Evolutionary conservation across 2,113 vertebrate genomes (phyloP), one percentile per base, ranked within the genome.

Genomic region (Scopus umbretta): DNA sequence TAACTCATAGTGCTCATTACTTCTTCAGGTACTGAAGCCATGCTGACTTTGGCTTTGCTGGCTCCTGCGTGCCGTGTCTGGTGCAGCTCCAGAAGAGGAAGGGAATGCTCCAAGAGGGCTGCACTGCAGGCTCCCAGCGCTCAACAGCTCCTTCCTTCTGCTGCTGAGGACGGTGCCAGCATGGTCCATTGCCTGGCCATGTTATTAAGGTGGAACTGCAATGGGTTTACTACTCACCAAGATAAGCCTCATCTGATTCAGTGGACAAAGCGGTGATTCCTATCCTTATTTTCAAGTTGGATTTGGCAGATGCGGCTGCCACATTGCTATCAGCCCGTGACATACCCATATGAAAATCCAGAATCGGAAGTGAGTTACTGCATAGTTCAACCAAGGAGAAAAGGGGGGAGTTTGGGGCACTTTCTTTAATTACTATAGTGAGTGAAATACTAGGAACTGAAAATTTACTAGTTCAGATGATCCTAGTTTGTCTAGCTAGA

Each of bases 91-190:
- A 1, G 11, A 34, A 16, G 23, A 83, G 63, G 56, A 63, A 43
- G 22, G 9, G 6, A 12, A 6, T 82, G 40, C 9, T 76, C 43
- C 16, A 55, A 82, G n/a, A 7, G 5, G 7, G 18, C 5, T 52
- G 42, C 17, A 12, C n/a, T 47, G 63, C 11, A 52, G 50, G 22
- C 5, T n/a, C 29, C 53, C 29, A 23, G 56, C 0, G 0, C 50
- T 53, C 36, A 42, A 3, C 11, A 20, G 18, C 43, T 83, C 56
- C 29, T 75, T 66, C 16, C 56, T 88, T 18, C 55, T 81, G 40
- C 45, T 75, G 22, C 79, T 19, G 25, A 9, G 6, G 22, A 18
- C 3, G 0, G 5, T 36, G 58, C 8, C 5, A 17, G 0, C 49
- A 43, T 7, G 23, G 21, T 34, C 32, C 16, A 4, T n/a, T 59